Evolutionary conservation across 2,113 vertebrate genomes (phyloP).

Genomic region (Stomatorhinus ivindoensis): DNA sequence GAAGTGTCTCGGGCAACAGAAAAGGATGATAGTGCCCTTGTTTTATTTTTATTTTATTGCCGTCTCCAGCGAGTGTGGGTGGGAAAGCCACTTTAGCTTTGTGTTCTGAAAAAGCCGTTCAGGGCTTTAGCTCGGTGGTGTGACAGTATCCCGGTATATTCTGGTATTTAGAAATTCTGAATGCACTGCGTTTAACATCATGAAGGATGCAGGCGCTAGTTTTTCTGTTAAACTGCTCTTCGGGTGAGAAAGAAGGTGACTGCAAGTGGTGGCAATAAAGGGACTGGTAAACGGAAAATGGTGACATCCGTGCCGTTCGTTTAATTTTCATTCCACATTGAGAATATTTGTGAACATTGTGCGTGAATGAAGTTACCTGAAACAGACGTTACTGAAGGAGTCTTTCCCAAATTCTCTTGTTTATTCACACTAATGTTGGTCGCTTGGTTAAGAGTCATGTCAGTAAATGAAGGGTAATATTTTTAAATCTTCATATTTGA

Average conservation of each 20-base stretch:
- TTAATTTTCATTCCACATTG: not conserved
- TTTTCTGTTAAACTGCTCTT: not conserved
- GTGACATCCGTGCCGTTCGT: not conserved
- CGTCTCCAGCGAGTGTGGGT: slow-evolving; percentile 32
- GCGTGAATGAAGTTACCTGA: not conserved
- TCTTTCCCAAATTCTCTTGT: not conserved
- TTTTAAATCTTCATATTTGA: not conserved
- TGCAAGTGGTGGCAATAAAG: not conserved
- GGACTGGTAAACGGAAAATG: not conserved
- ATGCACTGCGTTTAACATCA: not conserved
- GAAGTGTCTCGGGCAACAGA: not conserved
- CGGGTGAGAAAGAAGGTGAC: not conserved
- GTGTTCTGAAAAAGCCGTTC: not conserved
- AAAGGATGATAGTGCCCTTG: slow-evolving; percentile 9
- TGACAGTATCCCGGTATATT: not conserved
- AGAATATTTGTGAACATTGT: not conserved
- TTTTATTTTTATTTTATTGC: slow-evolving; percentile 11
- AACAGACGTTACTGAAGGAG: not conserved
- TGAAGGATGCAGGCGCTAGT: not conserved
- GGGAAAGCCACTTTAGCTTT: not conserved
- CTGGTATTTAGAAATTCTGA: not conserved
- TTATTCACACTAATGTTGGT: not conserved
- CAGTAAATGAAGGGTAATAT: not conserved
- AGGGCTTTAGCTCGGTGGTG: not conserved
- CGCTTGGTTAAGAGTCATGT: not conserved